A percentile compares a stretch with the other conserved stretches of the same genome.
phyloP scores from a whole-genome alignment of 2,113 vertebrate species.

The Ahaetulla prasina region DNA sequence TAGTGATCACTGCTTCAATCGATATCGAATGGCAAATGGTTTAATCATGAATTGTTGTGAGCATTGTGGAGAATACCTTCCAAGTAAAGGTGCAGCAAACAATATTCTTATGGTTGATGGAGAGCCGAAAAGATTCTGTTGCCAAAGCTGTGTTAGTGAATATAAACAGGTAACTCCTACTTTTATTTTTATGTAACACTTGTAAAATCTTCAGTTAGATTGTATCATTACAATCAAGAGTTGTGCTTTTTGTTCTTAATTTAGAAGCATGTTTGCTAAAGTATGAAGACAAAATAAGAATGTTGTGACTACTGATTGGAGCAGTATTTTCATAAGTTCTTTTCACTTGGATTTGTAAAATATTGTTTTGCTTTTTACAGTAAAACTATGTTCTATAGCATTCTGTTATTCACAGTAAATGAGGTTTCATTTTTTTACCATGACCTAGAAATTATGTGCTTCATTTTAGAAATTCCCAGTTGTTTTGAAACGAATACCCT shows the following conservation, averaged over 20 bases:
- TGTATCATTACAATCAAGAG: neutral
- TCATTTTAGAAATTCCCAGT: neutral
- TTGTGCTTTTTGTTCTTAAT: neutral
- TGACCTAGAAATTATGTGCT: neutral
- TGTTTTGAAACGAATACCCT: neutral
- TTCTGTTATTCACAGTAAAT: neutral
- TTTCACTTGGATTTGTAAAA: neutral
- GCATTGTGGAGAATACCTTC: slow-evolving; percentile 95
- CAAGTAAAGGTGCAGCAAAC: slow-evolving; percentile 90
- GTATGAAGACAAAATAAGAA: neutral
- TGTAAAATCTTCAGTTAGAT: neutral
- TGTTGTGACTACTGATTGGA: neutral
- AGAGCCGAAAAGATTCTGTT: slow-evolving; percentile 97
- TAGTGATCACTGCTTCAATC: slow-evolving; percentile 96
- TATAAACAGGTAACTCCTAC: slow-evolving; percentile 89
- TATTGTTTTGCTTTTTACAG: neutral
- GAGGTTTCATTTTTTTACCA: neutral
- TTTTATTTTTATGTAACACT: neutral
- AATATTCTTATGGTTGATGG: slow-evolving; percentile 91
- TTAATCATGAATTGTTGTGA: slow-evolving; percentile 99
- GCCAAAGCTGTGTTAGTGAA: slow-evolving; percentile 92
- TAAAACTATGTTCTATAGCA: neutral
- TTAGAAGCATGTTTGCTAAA: neutral
- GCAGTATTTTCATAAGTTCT: neutral
- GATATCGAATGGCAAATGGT: slow-evolving; percentile 95